Evolutionary conservation across 2,797 vertebrate species (phyloP), one percentile per base, ranked within the genome.

Genomic region (Myoxocephalus aenaeus): DNA sequence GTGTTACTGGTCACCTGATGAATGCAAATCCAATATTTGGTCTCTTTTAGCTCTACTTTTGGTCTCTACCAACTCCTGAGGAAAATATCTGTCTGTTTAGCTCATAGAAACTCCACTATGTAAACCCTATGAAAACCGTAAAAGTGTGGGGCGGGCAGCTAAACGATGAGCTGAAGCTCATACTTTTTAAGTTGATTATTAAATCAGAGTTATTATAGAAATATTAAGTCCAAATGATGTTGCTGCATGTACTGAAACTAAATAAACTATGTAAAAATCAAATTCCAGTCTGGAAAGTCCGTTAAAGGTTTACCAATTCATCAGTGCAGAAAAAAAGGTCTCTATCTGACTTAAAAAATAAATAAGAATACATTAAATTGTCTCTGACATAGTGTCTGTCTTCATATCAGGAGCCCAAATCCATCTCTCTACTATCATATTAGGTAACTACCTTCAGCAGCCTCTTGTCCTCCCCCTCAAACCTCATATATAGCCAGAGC

Each of bases 341-440:
- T 51, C 20, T 53, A 4, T 51, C 17, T 56, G 25, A 40, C 7
- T 22, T 38, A 27, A 25, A 0, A 32, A 25, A 13, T 3, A n/a
- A n/a, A 40, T 40, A 8, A 59, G 29, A 57, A 29, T 8, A 51
- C 11, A 56, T 22, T 54, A n/a, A 51, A 46, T 46, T 15, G 18
- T 13, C 12, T 42, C 38, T 40, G 38, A 40, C 8, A 42, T 13
- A 14, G 40, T 42, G 40, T 42, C 12, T 42, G 40, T 42, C 40
- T 42, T 42, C 13, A 10, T 42, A 13, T 42, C 38, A 40, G 38
- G 38, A 40, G 10, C 38, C 38, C 38, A 40, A 12, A 32, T 58
- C 56, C 77, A 81, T 63, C 51, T 48, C 81, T 77, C 22, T 38
- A 2, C 29, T 40, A 9, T 3, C 62, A 17, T 9, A 22, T 34